Evolutionary conservation across 2,888 invertebrate genomes (phyloP).

Genomic region (Drosophila prolongata): DNA sequence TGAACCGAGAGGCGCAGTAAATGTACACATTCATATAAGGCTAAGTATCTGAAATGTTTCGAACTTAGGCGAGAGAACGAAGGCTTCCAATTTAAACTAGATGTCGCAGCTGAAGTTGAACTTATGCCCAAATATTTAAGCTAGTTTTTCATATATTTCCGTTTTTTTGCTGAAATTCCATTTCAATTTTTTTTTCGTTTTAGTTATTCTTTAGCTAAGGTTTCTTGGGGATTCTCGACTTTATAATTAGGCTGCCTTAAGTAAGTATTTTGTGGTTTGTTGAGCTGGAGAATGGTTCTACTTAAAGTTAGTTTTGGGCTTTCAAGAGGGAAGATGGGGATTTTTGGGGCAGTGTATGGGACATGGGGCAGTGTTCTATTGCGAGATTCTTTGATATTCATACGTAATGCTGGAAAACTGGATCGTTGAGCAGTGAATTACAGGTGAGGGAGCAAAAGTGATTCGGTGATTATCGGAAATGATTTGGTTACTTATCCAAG

Average conservation of each 20-base stretch:
- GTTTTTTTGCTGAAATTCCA: constrained; percentile 64
- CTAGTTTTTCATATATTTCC: constrained; percentile 40
- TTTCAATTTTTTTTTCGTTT: constrained; percentile 59
- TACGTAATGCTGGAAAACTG: constrained; percentile 39
- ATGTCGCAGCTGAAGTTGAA: constrained; percentile 48
- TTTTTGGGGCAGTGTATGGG: constrained; percentile 4
- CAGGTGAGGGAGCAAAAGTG: constrained; percentile 30
- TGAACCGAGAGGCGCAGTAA: constrained; percentile 69
- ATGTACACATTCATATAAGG: constrained; percentile 71
- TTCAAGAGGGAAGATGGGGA: constrained; percentile 2
- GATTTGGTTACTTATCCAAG: constrained; percentile 34
- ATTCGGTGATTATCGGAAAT: constrained; percentile 4
- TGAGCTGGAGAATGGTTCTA: constrained; percentile 64
- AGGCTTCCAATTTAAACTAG: constrained; percentile 41
- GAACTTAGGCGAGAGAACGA: constrained; percentile 28
- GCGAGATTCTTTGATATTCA: constrained; percentile 7
- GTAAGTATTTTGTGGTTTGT: constrained; percentile 39
- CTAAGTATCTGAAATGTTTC: constrained; percentile 45
- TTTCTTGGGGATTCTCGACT: neutral
- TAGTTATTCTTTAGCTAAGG: constrained; percentile 54
- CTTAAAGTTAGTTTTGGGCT: constrained; percentile 61
- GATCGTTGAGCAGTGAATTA: constrained; percentile 34
- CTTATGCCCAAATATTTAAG: constrained; percentile 68
- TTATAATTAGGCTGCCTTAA: constrained; percentile 56
- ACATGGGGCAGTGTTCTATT: constrained; percentile 54